These are phyloP conservation scores for Maconellicoccus hirsutus DNA, from an alignment of 1,140 invertebrate genomes.

Conservation along the genomic window DNA sequence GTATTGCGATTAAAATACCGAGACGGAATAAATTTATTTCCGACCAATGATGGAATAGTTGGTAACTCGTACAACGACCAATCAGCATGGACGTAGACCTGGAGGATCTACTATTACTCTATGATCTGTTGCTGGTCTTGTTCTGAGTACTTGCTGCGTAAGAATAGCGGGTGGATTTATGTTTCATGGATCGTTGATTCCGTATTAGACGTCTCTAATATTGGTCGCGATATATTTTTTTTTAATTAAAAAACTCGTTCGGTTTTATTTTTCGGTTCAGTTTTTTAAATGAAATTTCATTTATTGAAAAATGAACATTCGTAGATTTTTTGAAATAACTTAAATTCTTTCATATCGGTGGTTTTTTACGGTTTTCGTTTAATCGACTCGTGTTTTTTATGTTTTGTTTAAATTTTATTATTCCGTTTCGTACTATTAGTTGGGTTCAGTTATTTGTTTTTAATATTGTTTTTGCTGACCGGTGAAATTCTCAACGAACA, in stretches of 20 bases:
- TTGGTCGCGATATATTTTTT: neutral
- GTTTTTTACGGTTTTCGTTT: neutral
- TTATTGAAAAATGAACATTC: slow-evolving; percentile 2
- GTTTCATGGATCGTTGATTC: slow-evolving; percentile 19
- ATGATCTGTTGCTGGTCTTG: slow-evolving; percentile 9
- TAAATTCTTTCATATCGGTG: neutral
- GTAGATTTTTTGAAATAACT: slow-evolving; percentile 11
- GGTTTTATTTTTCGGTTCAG: neutral
- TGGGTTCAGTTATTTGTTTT: neutral
- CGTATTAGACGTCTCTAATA: slow-evolving; percentile 8
- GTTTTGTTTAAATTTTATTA: neutral
- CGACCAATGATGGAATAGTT: slow-evolving; percentile 14
- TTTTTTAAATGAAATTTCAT: neutral
- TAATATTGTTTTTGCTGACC: slow-evolving; percentile 5
- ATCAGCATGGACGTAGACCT: neutral
- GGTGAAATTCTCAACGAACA: neutral
- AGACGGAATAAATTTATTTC: slow-evolving; percentile 18
- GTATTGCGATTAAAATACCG: neutral
- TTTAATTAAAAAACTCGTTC: too few relatives aligned
- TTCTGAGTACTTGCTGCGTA: slow-evolving; percentile 17
- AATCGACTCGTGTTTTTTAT: neutral
- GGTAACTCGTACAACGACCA: neutral
- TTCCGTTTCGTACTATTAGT: neutral
- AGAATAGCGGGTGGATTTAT: slow-evolving; percentile 21
- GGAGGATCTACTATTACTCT: slow-evolving; percentile 13